phyloP scores from a whole-genome alignment of 2,888 invertebrate genomes.

The Pyrgus malvae region DNA sequence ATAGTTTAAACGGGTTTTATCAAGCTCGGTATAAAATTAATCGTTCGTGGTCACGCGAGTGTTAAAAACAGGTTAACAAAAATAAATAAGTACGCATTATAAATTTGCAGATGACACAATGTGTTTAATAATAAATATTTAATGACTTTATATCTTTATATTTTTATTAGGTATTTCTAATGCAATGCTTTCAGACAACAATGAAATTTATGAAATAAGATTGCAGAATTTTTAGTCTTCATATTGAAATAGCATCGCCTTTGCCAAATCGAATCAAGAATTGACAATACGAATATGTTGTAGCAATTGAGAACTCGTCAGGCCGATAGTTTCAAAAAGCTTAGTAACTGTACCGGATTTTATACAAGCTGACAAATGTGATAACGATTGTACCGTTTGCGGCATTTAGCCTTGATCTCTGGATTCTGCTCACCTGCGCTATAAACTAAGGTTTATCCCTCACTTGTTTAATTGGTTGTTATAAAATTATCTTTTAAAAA shows the following conservation, averaged over 20 bases:
- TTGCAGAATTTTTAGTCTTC: not conserved
- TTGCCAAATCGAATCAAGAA: not conserved
- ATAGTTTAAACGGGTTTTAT: slow-evolving; percentile 3
- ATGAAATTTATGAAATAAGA: too few species aligned
- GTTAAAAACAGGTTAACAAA: not conserved
- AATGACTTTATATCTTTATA: not conserved
- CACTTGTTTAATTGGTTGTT: too few species aligned
- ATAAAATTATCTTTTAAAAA: too few species aligned
- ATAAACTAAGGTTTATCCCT: not conserved
- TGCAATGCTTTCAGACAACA: too few species aligned
- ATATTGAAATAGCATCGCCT: not conserved
- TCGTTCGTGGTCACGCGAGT: slow-evolving; percentile 2
- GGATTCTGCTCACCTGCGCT: slow-evolving; percentile 31
- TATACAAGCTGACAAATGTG: too few species aligned
- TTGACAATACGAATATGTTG: too few species aligned
- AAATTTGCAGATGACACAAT: not conserved
- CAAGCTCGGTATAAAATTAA: slow-evolving; percentile 1
- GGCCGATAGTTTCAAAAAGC: too few species aligned
- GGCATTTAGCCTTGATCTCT: slow-evolving; percentile 58
- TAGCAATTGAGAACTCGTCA: not conserved
- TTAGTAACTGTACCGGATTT: too few species aligned
- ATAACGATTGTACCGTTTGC: slow-evolving; percentile 55
- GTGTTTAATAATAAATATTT: not conserved
- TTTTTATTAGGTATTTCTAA: too few species aligned
- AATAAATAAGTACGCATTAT: too few species aligned